A percentile compares a stretch with the other conserved stretches of the same genome.
These are phyloP conservation scores for Dexiosoma caninum DNA, from an alignment of 2,888 invertebrate species.

Conservation along the genomic window DNA sequence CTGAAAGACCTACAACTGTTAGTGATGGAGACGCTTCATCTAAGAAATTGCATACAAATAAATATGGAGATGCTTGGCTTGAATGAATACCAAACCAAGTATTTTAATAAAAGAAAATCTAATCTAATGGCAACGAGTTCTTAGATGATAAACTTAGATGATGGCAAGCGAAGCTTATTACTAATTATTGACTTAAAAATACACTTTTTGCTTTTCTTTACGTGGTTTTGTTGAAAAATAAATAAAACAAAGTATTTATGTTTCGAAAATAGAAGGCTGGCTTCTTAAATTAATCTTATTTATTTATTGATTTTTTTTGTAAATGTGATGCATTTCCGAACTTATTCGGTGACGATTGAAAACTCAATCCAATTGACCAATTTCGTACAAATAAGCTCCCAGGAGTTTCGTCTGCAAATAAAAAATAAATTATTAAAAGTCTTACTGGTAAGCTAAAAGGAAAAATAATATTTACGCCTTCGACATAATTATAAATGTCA, in stretches of 20 bases:
- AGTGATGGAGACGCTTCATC: not conserved
- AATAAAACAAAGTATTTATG: conserved; percentile 38
- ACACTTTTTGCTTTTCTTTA: no score
- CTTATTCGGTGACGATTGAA: not conserved
- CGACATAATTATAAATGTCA: conserved; percentile 93
- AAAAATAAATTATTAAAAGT: conserved; percentile 56
- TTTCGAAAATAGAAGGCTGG: conserved; percentile 57
- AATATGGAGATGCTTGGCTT: conserved; percentile 77
- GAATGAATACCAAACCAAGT: conserved; percentile 67
- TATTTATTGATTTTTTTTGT: not conserved
- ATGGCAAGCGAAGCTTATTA: no score
- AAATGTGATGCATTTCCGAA: conserved; percentile 27
- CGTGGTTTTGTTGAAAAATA: not conserved
- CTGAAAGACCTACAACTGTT: conserved; percentile 8
- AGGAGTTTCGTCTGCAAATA: conserved; percentile 91
- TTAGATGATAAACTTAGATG: no score
- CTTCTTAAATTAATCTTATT: conserved; percentile 21
- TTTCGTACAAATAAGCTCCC: conserved; percentile 92
- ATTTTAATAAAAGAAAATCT: no score
- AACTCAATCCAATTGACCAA: conserved; percentile 69
- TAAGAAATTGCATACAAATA: conserved; percentile 68
- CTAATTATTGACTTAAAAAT: no score
- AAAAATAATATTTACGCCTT: conserved; percentile 91
- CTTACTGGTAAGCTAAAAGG: not conserved
- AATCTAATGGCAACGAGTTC: no score